Conservation (phyloP, 1,140 invertebrate genomes). For the Temnothorax nylanderi region DNA sequence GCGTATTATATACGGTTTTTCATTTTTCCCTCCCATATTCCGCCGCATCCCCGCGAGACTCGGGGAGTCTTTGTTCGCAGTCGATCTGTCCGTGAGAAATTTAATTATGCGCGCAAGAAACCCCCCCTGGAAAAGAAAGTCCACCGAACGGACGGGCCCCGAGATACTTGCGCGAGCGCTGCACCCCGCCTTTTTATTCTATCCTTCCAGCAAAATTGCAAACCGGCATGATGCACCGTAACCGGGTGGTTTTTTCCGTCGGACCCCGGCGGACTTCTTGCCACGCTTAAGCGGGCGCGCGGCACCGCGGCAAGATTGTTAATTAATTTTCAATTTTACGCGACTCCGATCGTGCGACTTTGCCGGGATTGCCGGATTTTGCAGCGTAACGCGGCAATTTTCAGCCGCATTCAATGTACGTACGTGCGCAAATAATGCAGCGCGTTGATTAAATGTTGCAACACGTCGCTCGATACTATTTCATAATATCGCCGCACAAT, state of each 20-base stretch:
- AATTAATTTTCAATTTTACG: conserved; percentile 65
- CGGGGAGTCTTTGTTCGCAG: conserved; percentile 40
- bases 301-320: conserved; percentile 48
- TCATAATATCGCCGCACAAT: conserved; percentile 10
- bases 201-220: conserved; percentile 38
- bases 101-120: conserved; percentile 60
- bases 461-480: conserved; percentile 22
- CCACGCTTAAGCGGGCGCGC: conserved; percentile 34
- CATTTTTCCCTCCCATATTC: background rate
- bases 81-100: conserved; percentile 57
- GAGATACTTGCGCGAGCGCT: conserved; percentile 22
- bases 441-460: conserved; percentile 54
- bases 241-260: conserved; percentile 34
- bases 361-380: conserved; percentile 41
- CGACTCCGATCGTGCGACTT: conserved; percentile 46
- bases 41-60: background rate
- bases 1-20: conserved; percentile 25
- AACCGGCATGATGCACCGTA: conserved; percentile 55
- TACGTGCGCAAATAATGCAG: conserved; percentile 48
- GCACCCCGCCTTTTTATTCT: conserved; percentile 40
- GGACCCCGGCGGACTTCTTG: conserved; percentile 26
- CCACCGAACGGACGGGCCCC: conserved; percentile 19
- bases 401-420: conserved; percentile 43
- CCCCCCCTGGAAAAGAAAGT: conserved; percentile 40
- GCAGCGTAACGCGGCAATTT: conserved; percentile 59